Conservation (phyloP, 1,140 invertebrate species). For the Platorchestia sp. region DNA sequence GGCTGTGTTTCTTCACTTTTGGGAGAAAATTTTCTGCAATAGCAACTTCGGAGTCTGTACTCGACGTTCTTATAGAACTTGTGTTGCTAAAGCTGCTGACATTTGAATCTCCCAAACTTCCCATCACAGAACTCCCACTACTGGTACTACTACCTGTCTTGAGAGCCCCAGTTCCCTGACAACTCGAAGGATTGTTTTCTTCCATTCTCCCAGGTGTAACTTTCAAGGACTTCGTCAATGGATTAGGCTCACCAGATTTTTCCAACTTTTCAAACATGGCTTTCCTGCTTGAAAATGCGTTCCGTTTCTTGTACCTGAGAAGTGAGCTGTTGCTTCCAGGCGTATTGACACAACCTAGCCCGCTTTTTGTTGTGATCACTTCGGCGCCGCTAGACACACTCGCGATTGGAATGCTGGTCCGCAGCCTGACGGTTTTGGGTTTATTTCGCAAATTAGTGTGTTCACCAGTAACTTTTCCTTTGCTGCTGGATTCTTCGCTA, state of each 20-base stretch:
- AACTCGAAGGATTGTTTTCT: background rate
- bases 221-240: background rate
- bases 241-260: background rate
- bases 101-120: background rate
- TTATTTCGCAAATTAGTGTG: background rate
- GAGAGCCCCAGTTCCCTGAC: background rate
- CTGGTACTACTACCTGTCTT: background rate
- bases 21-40: background rate
- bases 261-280: constrained; percentile 33
- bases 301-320: constrained; percentile 21
- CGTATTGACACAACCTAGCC: background rate
- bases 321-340: constrained; percentile 10
- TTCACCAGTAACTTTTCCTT: background rate
- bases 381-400: background rate
- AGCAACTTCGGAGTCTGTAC: constrained; percentile 7
- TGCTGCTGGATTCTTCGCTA: background rate
- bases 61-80: background rate
- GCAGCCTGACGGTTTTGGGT: constrained; percentile 23
- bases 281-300: constrained; percentile 15
- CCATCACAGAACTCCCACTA: background rate
- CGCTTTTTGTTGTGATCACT: background rate
- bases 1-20: background rate
- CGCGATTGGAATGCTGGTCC: constrained; percentile 21
- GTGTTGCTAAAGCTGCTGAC: background rate
- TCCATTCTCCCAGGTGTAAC: background rate